Percentiles rank a stretch among this genome's conserved stretches.
Evolutionary conservation across 2,797 vertebrate genomes (phyloP).

Genomic region (Cygnus olor): DNA sequence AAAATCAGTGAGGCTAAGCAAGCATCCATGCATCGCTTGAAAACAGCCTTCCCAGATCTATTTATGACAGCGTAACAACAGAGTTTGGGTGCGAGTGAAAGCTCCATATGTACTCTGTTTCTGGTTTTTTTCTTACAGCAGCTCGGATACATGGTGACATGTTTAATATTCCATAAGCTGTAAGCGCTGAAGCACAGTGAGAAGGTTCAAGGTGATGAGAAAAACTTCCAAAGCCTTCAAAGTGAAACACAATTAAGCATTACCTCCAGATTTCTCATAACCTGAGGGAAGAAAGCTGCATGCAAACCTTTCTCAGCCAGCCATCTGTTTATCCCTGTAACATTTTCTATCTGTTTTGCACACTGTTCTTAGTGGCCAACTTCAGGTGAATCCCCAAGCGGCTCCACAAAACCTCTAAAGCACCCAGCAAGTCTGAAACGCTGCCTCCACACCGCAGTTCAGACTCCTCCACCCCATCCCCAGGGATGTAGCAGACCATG

Average conservation of each 20-base stretch:
- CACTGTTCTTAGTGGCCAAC: neutral
- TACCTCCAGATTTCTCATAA: neutral
- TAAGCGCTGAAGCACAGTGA: neutral
- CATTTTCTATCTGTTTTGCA: neutral
- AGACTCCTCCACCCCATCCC: neutral
- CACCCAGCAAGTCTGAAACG: accelerated
- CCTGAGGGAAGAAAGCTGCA: neutral
- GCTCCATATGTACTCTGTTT: neutral
- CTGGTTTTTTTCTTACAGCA: neutral
- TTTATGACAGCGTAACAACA: neutral
- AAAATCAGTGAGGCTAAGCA: neutral
- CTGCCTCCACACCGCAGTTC: neutral
- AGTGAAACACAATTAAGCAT: neutral
- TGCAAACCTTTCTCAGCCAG: neutral
- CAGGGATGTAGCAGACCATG: neutral
- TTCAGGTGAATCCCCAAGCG: neutral
- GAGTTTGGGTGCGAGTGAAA: neutral
- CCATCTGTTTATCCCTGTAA: neutral
- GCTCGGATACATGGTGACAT: neutral
- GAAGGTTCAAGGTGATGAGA: neutral
- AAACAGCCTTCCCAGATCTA: neutral
- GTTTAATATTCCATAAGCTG: neutral
- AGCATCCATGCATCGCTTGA: neutral
- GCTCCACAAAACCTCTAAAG: neutral
- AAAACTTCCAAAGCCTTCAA: neutral